Conservation (phyloP, 53 echinoderm and acorn worm genomes). For the Zoroaster sp. region DNA sequence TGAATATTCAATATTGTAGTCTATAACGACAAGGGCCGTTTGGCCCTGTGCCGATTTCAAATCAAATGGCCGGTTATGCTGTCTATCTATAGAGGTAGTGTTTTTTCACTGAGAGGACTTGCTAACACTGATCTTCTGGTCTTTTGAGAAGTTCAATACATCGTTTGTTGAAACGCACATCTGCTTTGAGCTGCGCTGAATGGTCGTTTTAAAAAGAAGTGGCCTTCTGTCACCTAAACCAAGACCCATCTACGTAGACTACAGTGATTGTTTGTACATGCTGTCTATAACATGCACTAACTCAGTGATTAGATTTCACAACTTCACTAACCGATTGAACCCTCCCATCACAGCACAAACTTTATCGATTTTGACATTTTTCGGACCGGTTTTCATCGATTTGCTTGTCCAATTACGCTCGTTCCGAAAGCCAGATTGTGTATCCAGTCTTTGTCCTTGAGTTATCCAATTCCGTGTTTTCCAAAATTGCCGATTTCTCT, state of each 20-base stretch:
- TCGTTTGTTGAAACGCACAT: constrained; percentile 9
- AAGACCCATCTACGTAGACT: not conserved
- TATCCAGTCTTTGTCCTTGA: constrained; percentile 41
- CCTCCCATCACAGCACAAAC: constrained; percentile 21
- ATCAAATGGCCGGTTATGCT: not conserved
- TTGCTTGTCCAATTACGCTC: constrained; percentile 4
- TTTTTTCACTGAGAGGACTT: no score
- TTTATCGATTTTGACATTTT: constrained; percentile 28
- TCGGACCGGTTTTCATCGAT: constrained; percentile 37
- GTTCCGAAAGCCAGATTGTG: constrained; percentile 29
- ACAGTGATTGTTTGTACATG: constrained; percentile 19
- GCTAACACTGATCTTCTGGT: not conserved
- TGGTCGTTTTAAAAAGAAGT: constrained; percentile 44
- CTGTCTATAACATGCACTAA: not conserved
- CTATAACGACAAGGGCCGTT: not conserved
- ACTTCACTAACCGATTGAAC: not conserved
- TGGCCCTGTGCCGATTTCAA: not conserved
- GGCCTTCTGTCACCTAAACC: constrained; percentile 45
- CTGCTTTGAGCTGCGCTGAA: constrained; percentile 29
- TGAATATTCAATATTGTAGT: not conserved
- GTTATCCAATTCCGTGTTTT: constrained; percentile 42
- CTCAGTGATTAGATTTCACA: constrained; percentile 23
- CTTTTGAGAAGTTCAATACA: not conserved
- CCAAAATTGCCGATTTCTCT: constrained; percentile 18
- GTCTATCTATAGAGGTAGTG: not conserved